Evolutionary conservation across 2,797 vertebrate genomes (phyloP).

Genomic region (Hemibagrus guttatus): DNA sequence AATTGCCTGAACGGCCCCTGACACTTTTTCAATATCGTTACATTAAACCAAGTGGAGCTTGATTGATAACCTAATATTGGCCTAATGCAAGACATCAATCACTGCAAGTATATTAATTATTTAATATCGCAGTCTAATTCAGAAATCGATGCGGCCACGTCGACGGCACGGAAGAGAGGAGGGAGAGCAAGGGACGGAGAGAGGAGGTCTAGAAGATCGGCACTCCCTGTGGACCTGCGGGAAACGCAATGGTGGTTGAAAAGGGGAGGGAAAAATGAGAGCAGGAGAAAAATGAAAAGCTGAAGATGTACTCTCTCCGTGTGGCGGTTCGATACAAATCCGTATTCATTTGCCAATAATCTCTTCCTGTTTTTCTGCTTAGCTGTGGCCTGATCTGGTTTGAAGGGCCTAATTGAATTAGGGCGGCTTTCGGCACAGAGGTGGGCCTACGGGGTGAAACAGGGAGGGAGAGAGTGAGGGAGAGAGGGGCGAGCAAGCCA

Average conservation of each 20-base stretch:
- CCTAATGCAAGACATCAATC: slow-evolving; percentile 99
- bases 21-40: slow-evolving; percentile 99
- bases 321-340: slow-evolving; percentile 83
- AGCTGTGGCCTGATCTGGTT: slow-evolving; percentile 83
- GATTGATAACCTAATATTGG: slow-evolving; percentile 99
- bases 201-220: slow-evolving; percentile 63
- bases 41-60: slow-evolving; percentile 99
- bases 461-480: slow-evolving; percentile 55
- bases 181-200: slow-evolving; percentile 67
- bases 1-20: slow-evolving; percentile 95
- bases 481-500: slow-evolving; percentile 54
- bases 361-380: slow-evolving; percentile 82
- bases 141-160: slow-evolving; percentile 87
- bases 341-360: slow-evolving; percentile 93
- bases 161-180: slow-evolving; percentile 35
- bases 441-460: slow-evolving; percentile 32
- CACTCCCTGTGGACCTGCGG: slow-evolving; percentile 82
- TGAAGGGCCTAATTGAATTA: slow-evolving; percentile 85
- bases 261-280: slow-evolving; percentile 19
- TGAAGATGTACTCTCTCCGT: slow-evolving; percentile 73
- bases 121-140: slow-evolving; percentile 99
- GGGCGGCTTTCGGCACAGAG: slow-evolving; percentile 76
- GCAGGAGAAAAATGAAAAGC: slow-evolving; percentile 58
- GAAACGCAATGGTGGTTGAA: slow-evolving; percentile 39
- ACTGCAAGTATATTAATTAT: slow-evolving; percentile 99